Percentiles rank a stretch among this genome's conserved stretches.
These are phyloP conservation scores for Protophormia terraenovae DNA, from an alignment of 2,888 invertebrate genomes.

Conservation along the genomic window DNA sequence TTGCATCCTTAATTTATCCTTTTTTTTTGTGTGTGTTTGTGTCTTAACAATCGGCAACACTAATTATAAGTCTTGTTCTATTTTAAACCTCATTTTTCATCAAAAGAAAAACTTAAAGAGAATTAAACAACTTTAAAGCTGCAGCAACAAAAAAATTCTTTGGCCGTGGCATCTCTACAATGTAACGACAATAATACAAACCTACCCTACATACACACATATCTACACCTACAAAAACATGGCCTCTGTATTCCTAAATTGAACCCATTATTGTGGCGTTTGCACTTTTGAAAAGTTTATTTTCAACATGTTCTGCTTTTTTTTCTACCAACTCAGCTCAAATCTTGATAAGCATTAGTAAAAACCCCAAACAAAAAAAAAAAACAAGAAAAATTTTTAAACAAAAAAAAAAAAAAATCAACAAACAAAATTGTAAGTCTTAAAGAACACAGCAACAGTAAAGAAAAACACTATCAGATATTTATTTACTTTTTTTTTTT, in stretches of 20 bases:
- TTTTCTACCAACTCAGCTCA: slow-evolving; percentile 43
- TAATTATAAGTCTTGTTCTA: slow-evolving; percentile 65
- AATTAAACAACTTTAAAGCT: slow-evolving; percentile 11
- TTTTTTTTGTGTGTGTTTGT: background rate
- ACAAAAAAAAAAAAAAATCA: slow-evolving; percentile 52
- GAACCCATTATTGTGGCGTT: slow-evolving; percentile 69
- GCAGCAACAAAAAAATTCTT: slow-evolving; percentile 6
- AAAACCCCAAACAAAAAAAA: slow-evolving; percentile 59
- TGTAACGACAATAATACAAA: slow-evolving; percentile 41
- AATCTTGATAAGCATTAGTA: slow-evolving; percentile 70
- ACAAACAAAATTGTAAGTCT: slow-evolving; percentile 29
- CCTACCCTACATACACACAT: background rate
- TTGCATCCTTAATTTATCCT: background rate
- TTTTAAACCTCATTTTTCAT: slow-evolving; percentile 50
- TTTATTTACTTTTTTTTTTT: no score
- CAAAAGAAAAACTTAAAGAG: slow-evolving; percentile 28
- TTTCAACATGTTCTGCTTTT: slow-evolving; percentile 54
- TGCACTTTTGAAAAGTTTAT: slow-evolving; percentile 67
- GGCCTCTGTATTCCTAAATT: slow-evolving; percentile 67
- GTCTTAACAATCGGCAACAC: slow-evolving; percentile 36
- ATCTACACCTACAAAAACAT: slow-evolving; percentile 61
- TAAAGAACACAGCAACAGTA: slow-evolving; percentile 66
- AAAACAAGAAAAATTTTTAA: slow-evolving; percentile 41
- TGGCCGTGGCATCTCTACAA: slow-evolving; percentile 25
- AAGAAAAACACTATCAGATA: slow-evolving; percentile 69